These are phyloP conservation scores for Cryptoprocta ferox DNA, from an alignment of 2,797 vertebrate genomes.

Conservation along the genomic window DNA sequence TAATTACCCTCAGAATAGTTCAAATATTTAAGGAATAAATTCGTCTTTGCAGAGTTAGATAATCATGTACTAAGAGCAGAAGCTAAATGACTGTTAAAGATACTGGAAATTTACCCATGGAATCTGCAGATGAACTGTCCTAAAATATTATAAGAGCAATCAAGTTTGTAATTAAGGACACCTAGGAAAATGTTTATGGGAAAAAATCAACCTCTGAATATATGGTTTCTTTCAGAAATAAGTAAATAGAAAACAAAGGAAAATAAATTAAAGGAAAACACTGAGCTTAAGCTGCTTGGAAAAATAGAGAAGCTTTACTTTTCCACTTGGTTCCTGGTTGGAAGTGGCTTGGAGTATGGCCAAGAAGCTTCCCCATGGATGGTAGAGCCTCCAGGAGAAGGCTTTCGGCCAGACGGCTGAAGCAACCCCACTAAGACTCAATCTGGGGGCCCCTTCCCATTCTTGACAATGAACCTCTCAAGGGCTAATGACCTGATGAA, in stretches of 20 bases:
- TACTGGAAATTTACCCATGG: background rate
- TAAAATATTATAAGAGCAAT: background rate
- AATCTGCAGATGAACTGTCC: background rate
- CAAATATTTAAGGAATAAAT: slow-evolving; percentile 43
- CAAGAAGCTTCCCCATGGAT: background rate
- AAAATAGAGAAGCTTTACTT: background rate
- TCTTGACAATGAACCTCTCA: background rate
- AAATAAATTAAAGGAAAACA: background rate
- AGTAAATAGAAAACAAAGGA: background rate
- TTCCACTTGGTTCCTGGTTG: background rate
- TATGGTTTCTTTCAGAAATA: background rate
- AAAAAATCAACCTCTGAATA: background rate
- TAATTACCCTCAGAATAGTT: slow-evolving; percentile 40
- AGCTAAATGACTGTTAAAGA: background rate
- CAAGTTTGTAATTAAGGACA: background rate
- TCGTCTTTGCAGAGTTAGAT: slow-evolving; percentile 3
- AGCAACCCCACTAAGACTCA: background rate
- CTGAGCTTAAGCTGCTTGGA: background rate
- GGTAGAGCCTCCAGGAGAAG: background rate
- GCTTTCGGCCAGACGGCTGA: background rate
- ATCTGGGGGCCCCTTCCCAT: background rate
- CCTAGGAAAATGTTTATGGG: background rate
- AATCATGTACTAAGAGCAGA: background rate
- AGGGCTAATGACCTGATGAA: background rate
- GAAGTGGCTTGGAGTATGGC: background rate